Evolutionary conservation across 2,797 vertebrate species (phyloP), one percentile per base, ranked within the genome.

Genomic region (Rhinatrema bivittatum): DNA sequence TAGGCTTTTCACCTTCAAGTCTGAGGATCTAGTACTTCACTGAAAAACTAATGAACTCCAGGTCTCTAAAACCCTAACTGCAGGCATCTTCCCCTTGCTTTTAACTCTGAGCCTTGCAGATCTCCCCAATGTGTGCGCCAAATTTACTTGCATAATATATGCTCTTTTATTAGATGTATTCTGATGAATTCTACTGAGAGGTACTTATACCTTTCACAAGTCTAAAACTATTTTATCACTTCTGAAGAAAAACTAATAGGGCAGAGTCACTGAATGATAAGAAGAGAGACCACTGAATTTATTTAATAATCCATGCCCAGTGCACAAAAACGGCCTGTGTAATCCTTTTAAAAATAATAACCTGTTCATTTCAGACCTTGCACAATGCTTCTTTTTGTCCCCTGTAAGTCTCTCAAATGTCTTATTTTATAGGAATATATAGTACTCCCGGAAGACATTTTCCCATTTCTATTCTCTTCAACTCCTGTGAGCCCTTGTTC

Each of bases 391-490:
- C 65, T 70, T 72, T 85, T 84, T 82, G 84, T 86, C 76, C 80
- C 77, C 72, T 74, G 77, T 68, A 81, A 79, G 78, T 74, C 79
- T 81, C 81, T 80, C 82, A 72, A 84, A 83, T 67, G 81, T 88
- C 84, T 88, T 81, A 77, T 81, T 87, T 81, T 84, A 78, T 84
- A 80, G 76, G 83, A 84, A 82, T 81, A 85, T 84, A 84, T 78
- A 82, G 79, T 67, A 76, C 71, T 84, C 81, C 83, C 72, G 64
- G 76, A 82, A 86, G 86, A 84, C 82, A 75, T 77, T 73, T 80
- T 76, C 82, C 82, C 83, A 85, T 85, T 85, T 80, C 86, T 85
- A 82, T 81, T 86, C 79, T 82, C 81, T 72, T 68, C 74, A 65
- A 75, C 80, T 84, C 80, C 79, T 75, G 75, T 65, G 79, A 81